Evolutionary conservation across 2,888 invertebrate genomes (phyloP), one percentile per base, ranked within the genome.

Genomic region (Oscheius myriophilus): DNA sequence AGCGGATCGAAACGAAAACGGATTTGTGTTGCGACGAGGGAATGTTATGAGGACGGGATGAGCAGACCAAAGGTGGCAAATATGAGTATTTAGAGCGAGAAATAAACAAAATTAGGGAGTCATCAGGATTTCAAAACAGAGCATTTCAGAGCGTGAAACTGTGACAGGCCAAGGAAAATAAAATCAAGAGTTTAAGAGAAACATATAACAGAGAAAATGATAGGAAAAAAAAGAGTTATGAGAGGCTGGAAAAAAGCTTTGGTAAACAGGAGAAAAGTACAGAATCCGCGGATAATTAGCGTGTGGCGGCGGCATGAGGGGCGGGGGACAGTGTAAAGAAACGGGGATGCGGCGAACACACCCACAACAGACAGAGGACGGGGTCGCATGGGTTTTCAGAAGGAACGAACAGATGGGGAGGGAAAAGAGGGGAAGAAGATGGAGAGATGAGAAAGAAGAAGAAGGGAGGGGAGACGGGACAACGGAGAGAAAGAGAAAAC

Each of bases 271-370:
- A 23, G 18, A 49, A 49, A 16, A 21, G 21, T 49, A 23, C 18
- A 18, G 23, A 18, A 18, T 49, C 23, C 33, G 33, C 33, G 33
- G 33, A 33, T 33, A 33, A 33, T 33, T 33, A 33, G 33, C 33
- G 33, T 33, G 33, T 33, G n/a, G 33, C 33, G 33, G 33, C 33
- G 33, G 33, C 33, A 33, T 33, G 33, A 33, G 33, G 33, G 33
- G 33, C 33, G 33, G 33, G 33, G 33, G 49, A 49, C 43, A 61
- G 61, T 61, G 61, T 61, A 61, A 61, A 61, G 61, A 61, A 61
- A 61, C 57, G 41, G 9, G 21, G 61, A 46, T 46, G 49, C 46
- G 61, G 61, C 61, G 61, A 61, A 61, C 61, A 61, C 61, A 61
- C 61, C 61, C 61, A 61, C 61, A 61, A 61, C 61, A 49, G 46